These are phyloP conservation scores for Sycophila texana DNA, from an alignment of 2,888 invertebrate species.

Conservation along the genomic window DNA sequence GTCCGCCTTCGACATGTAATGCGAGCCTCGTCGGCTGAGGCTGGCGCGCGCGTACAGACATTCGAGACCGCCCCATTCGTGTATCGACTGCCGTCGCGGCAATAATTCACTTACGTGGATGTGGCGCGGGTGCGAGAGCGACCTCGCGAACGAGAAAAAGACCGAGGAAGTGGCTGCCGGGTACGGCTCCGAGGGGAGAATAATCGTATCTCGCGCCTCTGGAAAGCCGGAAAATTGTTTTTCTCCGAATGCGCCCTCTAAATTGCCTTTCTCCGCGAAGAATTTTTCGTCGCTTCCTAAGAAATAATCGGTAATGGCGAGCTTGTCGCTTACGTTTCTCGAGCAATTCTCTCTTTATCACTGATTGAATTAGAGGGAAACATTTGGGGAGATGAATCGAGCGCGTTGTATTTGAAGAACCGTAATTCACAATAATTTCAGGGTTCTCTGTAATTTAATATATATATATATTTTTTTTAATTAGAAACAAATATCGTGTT, in stretches of 20 bases:
- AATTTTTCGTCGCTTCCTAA: background rate
- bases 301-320: constrained; percentile 17
- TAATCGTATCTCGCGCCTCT: constrained; percentile 48
- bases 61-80: constrained; percentile 64
- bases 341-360: background rate
- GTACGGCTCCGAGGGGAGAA: background rate
- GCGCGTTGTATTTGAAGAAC: no score
- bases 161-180: no score
- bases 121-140: constrained; percentile 7
- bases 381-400: no score
- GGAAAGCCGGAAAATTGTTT: constrained; percentile 48
- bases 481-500: no score
- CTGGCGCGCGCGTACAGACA: constrained; percentile 58
- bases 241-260: constrained; percentile 15
- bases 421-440: no score
- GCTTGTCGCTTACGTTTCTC: constrained; percentile 19
- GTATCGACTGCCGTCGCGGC: constrained; percentile 64
- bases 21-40: constrained; percentile 44
- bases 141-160: no score
- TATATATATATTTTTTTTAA: no score
- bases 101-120: constrained; percentile 67
- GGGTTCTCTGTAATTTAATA: no score
- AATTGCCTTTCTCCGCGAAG: constrained; percentile 14
- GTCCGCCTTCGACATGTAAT: constrained; percentile 49
- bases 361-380: no score